These are phyloP conservation scores for Pseudomyrmex concolor DNA, from an alignment of 1,140 invertebrate genomes.

Conservation along the genomic window DNA sequence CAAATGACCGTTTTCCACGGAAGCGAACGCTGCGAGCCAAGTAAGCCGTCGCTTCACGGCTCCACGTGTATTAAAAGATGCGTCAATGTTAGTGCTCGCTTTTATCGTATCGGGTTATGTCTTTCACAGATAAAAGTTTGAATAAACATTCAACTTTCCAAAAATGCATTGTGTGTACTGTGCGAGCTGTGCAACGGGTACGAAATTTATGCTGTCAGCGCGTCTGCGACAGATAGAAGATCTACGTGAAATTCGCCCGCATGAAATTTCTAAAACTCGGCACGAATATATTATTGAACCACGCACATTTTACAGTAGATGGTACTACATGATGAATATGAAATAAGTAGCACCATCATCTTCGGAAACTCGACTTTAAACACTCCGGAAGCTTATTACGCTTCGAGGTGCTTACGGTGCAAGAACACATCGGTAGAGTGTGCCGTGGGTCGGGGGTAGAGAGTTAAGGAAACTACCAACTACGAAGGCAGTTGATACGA, in stretches of 20 bases:
- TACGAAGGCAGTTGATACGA: constrained; percentile 75
- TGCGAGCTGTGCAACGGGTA: neutral
- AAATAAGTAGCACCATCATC: constrained; percentile 37
- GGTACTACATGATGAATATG: neutral
- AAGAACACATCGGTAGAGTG: constrained; percentile 57
- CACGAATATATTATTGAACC: neutral
- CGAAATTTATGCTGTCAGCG: neutral
- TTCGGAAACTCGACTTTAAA: constrained; percentile 18
- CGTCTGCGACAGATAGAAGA: neutral
- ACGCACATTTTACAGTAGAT: neutral
- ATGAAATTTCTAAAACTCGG: neutral
- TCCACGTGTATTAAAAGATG: constrained; percentile 44
- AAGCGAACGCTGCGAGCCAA: constrained; percentile 28
- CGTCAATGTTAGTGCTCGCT: constrained; percentile 47
- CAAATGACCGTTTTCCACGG: constrained; percentile 49
- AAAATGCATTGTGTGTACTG: constrained; percentile 1
- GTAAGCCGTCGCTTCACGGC: constrained; percentile 47
- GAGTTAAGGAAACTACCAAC: constrained; percentile 75
- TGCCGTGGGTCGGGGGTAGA: constrained; percentile 37
- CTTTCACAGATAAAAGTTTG: constrained; percentile 17
- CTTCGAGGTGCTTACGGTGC: constrained; percentile 58
- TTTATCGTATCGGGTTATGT: constrained; percentile 42
- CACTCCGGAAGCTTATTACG: constrained; percentile 58
- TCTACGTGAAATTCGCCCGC: constrained; percentile 7
- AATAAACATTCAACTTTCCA: constrained; percentile 24